Conservation (phyloP, 1,140 invertebrate species). For the Megalopta genalis region DNA sequence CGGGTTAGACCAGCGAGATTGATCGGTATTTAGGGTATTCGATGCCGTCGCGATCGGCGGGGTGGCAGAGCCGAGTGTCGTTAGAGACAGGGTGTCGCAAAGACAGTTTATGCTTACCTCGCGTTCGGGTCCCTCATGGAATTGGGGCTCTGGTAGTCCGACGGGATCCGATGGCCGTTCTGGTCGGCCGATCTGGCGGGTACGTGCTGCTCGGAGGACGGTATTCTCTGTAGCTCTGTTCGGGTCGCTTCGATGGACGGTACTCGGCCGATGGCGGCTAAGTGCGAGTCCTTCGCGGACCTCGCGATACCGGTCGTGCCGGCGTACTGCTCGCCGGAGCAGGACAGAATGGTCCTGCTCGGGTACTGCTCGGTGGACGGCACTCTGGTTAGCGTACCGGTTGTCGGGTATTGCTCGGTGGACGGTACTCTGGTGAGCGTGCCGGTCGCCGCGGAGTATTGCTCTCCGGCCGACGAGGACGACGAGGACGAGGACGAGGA, state of each 20-base stretch:
- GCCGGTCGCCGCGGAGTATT: slow-evolving; percentile 48
- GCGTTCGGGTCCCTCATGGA: slow-evolving; percentile 71
- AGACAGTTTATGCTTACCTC: slow-evolving; percentile 79
- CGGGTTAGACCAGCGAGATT: too few species aligned
- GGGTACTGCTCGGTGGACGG: slow-evolving; percentile 63
- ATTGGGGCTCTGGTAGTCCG: slow-evolving; percentile 76
- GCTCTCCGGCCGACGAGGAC: slow-evolving; percentile 14
- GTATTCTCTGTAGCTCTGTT: slow-evolving; percentile 73
- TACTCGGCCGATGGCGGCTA: slow-evolving; percentile 73
- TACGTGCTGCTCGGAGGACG: slow-evolving; percentile 76
- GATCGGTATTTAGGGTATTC: too few species aligned
- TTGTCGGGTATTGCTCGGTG: slow-evolving; percentile 66
- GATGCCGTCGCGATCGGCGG: too few species aligned
- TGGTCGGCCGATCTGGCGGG: slow-evolving; percentile 40
- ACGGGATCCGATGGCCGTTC: slow-evolving; percentile 60
- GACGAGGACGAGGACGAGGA: slow-evolving; percentile 4
- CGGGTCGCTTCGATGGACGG: slow-evolving; percentile 72
- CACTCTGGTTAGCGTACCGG: slow-evolving; percentile 62
- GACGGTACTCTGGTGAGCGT: slow-evolving; percentile 68
- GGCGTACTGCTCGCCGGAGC: slow-evolving; percentile 57
- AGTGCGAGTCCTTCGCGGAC: slow-evolving; percentile 64
- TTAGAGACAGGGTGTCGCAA: slow-evolving; percentile 57
- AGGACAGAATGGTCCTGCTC: slow-evolving; percentile 21
- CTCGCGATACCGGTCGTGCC: slow-evolving; percentile 52
- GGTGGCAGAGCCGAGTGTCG: neutral